These are phyloP conservation scores for Scytalopus superciliaris DNA, from an alignment of 2,113 vertebrate species.

Conservation along the genomic window DNA sequence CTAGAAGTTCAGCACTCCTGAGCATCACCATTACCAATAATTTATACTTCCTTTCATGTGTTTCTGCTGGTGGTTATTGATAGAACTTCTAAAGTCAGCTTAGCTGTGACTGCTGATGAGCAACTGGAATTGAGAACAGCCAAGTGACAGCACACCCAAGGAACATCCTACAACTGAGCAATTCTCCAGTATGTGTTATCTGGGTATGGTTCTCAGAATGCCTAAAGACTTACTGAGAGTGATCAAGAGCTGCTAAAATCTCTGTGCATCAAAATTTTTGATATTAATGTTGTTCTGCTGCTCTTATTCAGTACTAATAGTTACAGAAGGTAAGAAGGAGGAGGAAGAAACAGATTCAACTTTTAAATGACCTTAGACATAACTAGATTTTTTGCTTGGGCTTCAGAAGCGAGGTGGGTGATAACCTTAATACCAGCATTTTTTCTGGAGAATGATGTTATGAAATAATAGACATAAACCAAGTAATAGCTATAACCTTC, in stretches of 20 bases:
- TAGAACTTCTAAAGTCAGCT: not conserved
- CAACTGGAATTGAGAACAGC: not conserved
- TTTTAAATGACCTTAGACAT: not conserved
- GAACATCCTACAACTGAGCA: not conserved
- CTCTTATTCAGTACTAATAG: not conserved
- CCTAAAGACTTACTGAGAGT: not conserved
- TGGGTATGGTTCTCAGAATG: not conserved
- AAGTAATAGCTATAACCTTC: not conserved
- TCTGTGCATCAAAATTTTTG: not conserved
- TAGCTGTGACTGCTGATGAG: not conserved
- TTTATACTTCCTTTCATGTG: not conserved
- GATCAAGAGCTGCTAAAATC: not conserved
- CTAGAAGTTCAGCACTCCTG: not conserved
- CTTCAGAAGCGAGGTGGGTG: not conserved
- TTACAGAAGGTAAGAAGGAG: not conserved
- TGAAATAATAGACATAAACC: not conserved
- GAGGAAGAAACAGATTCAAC: not conserved
- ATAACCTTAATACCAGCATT: not conserved
- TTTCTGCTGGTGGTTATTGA: not conserved
- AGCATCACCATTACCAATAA: not conserved
- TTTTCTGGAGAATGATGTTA: not conserved
- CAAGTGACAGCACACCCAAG: not conserved
- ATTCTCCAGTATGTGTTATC: not conserved
- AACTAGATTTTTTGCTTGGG: not conserved
- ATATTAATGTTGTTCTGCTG: rapidly evolving